Percentiles rank a stretch among this genome's conserved stretches.
These are phyloP conservation scores for Falcaria lacertinaria DNA, from an alignment of 2,888 invertebrate genomes.

Conservation along the genomic window DNA sequence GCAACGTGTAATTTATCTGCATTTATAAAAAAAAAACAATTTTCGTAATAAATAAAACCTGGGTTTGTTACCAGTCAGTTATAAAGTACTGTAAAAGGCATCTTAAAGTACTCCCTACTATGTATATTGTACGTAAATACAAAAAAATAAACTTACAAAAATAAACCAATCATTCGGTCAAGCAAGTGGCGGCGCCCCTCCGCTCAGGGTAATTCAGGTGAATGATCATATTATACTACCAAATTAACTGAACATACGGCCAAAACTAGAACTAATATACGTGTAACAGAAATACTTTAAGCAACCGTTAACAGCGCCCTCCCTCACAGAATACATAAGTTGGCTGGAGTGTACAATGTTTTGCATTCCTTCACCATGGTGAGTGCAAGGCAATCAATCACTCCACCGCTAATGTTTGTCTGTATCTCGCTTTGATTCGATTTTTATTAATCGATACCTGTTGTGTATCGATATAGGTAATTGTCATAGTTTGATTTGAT, in stretches of 20 bases:
- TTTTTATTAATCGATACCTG: not conserved
- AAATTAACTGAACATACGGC: not conserved
- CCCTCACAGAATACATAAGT: not conserved
- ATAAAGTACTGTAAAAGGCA: no score
- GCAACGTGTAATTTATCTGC: no score
- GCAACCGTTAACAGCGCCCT: not conserved
- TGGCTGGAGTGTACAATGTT: conserved; percentile 35
- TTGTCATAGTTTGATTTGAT: not conserved
- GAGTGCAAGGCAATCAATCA: conserved; percentile 50
- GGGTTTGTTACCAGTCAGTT: no score
- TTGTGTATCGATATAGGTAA: not conserved
- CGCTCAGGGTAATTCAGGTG: not conserved
- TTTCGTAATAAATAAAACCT: no score
- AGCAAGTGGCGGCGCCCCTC: not conserved
- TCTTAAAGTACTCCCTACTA: no score
- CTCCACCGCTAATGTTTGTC: conserved; percentile 11
- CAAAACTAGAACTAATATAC: not conserved
- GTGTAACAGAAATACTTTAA: no score
- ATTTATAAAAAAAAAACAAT: no score
- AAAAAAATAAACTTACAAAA: not conserved
- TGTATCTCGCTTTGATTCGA: conserved; percentile 8
- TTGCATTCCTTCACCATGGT: conserved; percentile 73
- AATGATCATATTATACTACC: not conserved
- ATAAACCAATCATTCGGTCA: not conserved
- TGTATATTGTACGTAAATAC: no score